Conservation (phyloP, 2,797 vertebrate genomes). For the Tauraco hartlaubi region DNA sequence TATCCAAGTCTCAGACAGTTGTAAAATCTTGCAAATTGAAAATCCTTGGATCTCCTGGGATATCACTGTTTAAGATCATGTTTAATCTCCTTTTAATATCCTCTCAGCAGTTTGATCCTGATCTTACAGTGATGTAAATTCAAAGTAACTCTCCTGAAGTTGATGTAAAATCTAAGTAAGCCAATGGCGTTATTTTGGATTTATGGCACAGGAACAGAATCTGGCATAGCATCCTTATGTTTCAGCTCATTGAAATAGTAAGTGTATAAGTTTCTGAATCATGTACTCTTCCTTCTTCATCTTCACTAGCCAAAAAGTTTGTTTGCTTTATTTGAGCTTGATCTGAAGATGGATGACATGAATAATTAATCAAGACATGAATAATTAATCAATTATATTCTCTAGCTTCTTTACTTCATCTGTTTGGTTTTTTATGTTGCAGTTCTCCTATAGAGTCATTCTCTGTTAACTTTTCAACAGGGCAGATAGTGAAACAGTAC, state of each 20-base stretch:
- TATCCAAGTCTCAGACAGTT: constrained; percentile 77
- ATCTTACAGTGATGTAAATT: constrained; percentile 60
- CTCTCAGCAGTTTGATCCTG: constrained; percentile 58
- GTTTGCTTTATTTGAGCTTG: background rate
- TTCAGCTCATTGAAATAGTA: background rate
- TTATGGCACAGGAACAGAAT: background rate
- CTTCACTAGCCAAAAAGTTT: background rate
- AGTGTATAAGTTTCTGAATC: background rate
- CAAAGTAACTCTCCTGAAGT: constrained; percentile 42
- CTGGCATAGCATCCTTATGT: constrained; percentile 7
- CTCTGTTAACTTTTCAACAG: background rate
- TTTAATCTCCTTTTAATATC: constrained; percentile 78
- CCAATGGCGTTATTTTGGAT: constrained; percentile 26
- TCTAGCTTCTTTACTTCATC: background rate
- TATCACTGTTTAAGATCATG: constrained; percentile 73
- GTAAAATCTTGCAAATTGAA: constrained; percentile 79
- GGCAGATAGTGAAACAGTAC: background rate
- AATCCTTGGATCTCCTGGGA: constrained; percentile 77
- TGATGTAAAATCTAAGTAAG: constrained; percentile 41
- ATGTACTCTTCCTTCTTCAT: background rate
- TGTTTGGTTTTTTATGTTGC: background rate
- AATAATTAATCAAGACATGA: background rate
- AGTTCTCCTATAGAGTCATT: background rate
- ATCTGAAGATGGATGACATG: background rate
- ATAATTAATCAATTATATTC: background rate